A percentile compares a stretch with the other conserved stretches of the same genome.
phyloP scores from a whole-genome alignment of 2,797 vertebrate genomes.

The Avahi laniger region DNA sequence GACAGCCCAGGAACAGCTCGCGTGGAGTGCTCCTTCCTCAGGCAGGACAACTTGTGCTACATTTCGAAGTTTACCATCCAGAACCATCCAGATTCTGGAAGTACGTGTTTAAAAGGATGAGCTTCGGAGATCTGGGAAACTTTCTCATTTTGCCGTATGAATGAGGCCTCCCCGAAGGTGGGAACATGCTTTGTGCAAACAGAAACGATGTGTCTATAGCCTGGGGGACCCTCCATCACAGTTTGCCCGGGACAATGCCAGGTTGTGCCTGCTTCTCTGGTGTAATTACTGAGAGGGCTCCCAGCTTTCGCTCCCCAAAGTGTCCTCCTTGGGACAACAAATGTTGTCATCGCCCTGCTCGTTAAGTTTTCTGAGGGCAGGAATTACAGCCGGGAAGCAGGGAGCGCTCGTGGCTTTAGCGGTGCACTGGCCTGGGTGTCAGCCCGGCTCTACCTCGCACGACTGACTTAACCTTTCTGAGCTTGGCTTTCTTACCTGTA shows the following conservation, averaged over 20 bases:
- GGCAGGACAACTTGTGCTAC: neutral
- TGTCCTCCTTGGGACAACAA: neutral
- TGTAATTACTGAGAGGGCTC: neutral
- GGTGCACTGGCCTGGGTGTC: neutral
- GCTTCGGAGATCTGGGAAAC: neutral
- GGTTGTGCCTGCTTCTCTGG: neutral
- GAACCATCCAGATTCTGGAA: neutral
- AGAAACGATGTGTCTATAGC: neutral
- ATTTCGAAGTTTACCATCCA: neutral
- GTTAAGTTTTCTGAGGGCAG: neutral
- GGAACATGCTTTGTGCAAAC: neutral
- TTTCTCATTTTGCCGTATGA: neutral
- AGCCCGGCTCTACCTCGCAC: neutral
- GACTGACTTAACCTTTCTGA: neutral
- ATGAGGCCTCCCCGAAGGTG: neutral
- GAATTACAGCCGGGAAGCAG: neutral
- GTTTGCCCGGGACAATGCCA: neutral
- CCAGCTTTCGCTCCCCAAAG: neutral
- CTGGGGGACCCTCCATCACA: neutral
- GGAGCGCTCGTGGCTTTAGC: rapidly evolving
- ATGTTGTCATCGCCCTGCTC: neutral
- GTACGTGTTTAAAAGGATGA: neutral
- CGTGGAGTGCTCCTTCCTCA: too few species aligned
- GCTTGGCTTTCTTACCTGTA: neutral
- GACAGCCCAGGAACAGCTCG: neutral